Percentiles rank a stretch among this genome's conserved stretches.
These are phyloP conservation scores for Mythimna lalbum DNA, from an alignment of 2,888 invertebrate species.

Conservation along the genomic window DNA sequence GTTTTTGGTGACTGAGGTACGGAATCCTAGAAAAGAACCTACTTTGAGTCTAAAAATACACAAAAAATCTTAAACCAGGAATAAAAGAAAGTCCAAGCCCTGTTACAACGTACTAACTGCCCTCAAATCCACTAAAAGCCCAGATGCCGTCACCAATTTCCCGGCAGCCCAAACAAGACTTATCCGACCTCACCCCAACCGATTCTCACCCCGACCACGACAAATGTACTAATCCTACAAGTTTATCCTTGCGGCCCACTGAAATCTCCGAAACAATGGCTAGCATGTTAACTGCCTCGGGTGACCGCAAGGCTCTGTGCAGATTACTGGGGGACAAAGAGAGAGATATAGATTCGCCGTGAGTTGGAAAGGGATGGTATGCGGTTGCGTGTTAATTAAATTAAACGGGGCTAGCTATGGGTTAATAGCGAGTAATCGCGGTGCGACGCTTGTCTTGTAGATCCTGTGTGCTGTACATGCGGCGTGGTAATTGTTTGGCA, in stretches of 20 bases:
- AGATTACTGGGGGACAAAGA: slow-evolving; percentile 68
- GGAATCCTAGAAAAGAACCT: no score
- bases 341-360: slow-evolving; percentile 10
- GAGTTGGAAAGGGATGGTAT: slow-evolving; percentile 52
- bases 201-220: slow-evolving; percentile 64
- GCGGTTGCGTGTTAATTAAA: slow-evolving; percentile 71
- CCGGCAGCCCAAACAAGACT: slow-evolving; percentile 46
- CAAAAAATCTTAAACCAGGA: no score
- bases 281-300: slow-evolving; percentile 83
- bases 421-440: slow-evolving; percentile 74
- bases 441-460: slow-evolving; percentile 67
- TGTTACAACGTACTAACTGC: neutral
- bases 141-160: slow-evolving; percentile 39
- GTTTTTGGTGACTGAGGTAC: no score
- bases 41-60: no score
- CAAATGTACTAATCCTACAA: slow-evolving; percentile 75
- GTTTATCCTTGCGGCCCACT: slow-evolving; percentile 73
- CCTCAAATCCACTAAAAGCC: slow-evolving; percentile 30
- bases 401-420: slow-evolving; percentile 71
- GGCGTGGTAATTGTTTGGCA: slow-evolving; percentile 63
- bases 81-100: neutral
- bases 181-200: slow-evolving; percentile 43
- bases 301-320: slow-evolving; percentile 76
- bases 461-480: slow-evolving; percentile 64
- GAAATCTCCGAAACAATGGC: slow-evolving; percentile 80